Evolutionary conservation across 1,140 invertebrate species (phyloP), one percentile per base, ranked within the genome.

Genomic region (Drosophila chauvacae): DNA sequence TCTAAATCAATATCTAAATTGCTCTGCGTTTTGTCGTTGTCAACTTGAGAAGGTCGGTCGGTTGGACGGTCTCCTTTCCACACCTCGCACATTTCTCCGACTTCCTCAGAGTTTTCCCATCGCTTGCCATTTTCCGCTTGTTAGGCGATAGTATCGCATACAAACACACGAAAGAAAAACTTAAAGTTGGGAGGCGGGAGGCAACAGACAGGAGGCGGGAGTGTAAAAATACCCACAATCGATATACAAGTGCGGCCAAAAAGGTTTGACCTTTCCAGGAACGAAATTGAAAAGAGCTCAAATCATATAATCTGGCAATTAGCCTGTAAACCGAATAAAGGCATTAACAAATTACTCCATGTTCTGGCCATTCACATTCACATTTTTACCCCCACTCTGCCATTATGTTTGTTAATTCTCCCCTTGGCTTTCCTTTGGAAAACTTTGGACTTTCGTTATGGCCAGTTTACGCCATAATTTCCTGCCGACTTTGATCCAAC

Each of bases 1-100:
- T 81, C 78, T 71, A 81, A 81, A 81, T 81, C 79, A 81, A 81
- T 81, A 76, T 76, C 78, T 81, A 81, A 81, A 81, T 81, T 76
- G 78, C 78, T 71, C 47, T 71, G 64, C 71, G 55, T 65, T 56
- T 69, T 80, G 59, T 63, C 68, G 58, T 56, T 77, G 64, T 70
- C 64, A 59, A 62, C 57, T 77, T 53, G 53, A 62, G 53, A 37
- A 50, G 74, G 50, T 51, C 2, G 18, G 7, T 45, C 44, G 18
- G 3, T 18, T 6, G 5, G 20, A 23, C 16, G 20, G 11, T 35
- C 10, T 57, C 10, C 39, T 58, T 20, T 18, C 66, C 26, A 16
- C 58, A 50, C 33, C 50, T 39, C 23, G 14, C 42, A 47, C 6
- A 41, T 57, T 64, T 57, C 30, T 44, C n/a, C 1, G 30, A 18